Evolutionary conservation across 2,888 invertebrate species (phyloP).

Genomic region (Lochmaea crataegi): DNA sequence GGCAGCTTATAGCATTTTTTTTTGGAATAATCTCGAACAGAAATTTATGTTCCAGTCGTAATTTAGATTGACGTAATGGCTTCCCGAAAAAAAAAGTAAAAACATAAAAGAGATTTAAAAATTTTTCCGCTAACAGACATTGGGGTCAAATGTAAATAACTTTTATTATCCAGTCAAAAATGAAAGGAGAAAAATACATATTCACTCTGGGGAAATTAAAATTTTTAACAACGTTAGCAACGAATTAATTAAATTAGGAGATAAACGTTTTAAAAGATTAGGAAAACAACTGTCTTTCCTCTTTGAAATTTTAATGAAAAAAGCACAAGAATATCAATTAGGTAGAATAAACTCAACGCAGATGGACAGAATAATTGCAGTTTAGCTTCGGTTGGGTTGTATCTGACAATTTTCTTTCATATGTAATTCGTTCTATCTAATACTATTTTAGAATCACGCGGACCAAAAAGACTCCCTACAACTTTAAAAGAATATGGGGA

Average conservation of each 20-base stretch:
- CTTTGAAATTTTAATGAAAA: not conserved
- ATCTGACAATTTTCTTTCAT: too few species aligned
- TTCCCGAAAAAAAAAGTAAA: too few species aligned
- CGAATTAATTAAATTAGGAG: slow-evolving; percentile 5
- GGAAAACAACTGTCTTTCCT: not conserved
- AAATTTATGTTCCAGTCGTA: too few species aligned
- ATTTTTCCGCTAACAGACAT: not conserved
- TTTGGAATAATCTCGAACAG: too few species aligned
- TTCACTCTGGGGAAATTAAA: not conserved
- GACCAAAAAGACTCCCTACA: too few species aligned
- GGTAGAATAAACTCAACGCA: not conserved
- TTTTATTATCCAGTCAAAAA: not conserved
- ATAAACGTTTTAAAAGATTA: not conserved
- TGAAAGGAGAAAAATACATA: not conserved
- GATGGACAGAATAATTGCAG: not conserved
- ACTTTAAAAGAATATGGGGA: too few species aligned
- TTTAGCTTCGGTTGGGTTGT: too few species aligned
- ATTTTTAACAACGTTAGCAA: not conserved
- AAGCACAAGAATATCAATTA: not conserved
- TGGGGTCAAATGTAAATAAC: slow-evolving; percentile 5
- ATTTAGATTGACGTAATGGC: too few species aligned
- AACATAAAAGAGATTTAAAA: not conserved
- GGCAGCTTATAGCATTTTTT: too few species aligned
- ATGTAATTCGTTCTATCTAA: too few species aligned
- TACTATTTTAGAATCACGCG: too few species aligned